Evolutionary conservation across 2,113 vertebrate genomes (phyloP), one percentile per base, ranked within the genome.

Genomic region (Chrysemys picta): DNA sequence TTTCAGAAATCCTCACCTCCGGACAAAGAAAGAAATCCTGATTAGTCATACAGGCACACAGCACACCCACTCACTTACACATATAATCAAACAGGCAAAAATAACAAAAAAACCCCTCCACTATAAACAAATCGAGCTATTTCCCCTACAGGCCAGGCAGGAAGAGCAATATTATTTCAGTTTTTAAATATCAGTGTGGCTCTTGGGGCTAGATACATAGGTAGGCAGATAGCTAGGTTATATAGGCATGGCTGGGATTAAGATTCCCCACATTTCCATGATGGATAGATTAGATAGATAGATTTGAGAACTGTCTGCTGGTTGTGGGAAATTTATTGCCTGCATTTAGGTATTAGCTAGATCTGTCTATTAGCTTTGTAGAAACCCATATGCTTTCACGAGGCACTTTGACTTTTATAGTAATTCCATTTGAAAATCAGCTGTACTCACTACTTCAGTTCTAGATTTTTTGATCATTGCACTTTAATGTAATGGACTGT

Each of bases 381-480:
- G 89, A 93, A 95, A 93, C 82, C 47, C 81, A 95, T 90, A 93
- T 45, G 89, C 93, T 95, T 95, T 97, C 94, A 96, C 75, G 69
- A 95, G 94, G 89, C 92, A 95, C 89, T 96, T 72, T 94, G 92
- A 92, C 80, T 96, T 97, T 92, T 96, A 94, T 75, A 96, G 91
- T 45, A 25, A 38, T 93, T 75, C 94, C 17, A 16, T 85, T 97
- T 91, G 91, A 95, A 96, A 96, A 95, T 92, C 88, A 95, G 88
- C 87, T 93, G 84, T 94, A 84, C 31, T 93, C 88, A 49, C 81
- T 83, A 76, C 82, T 94, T 93, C 59, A 85, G 79, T 96, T 96
- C 95, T 96, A 95, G 93, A 88, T 92, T 93, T 96, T 96, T 96
- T 95, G 93, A 96, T 97, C 94, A 79, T 96, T 90, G 42, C 79